These are phyloP conservation scores for Pollenia labialis DNA, from an alignment of 2,888 invertebrate species.

Conservation along the genomic window DNA sequence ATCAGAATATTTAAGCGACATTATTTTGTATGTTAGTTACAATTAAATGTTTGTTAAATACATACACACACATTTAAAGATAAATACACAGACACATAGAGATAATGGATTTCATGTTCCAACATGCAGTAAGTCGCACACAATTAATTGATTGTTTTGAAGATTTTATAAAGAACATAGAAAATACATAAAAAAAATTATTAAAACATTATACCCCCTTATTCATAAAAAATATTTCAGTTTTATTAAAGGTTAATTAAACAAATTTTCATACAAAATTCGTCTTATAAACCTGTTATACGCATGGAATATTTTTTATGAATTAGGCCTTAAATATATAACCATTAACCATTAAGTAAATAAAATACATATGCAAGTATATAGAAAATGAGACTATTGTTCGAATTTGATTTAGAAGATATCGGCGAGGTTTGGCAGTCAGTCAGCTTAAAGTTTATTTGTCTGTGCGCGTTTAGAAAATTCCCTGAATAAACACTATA, in stretches of 20 bases:
- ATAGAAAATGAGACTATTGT: constrained; percentile 33
- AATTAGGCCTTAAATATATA: constrained; percentile 36
- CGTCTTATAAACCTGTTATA: too few species aligned
- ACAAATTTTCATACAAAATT: too few species aligned
- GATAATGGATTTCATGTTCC: constrained; percentile 42
- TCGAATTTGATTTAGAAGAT: too few species aligned
- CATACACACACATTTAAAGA: constrained; percentile 15
- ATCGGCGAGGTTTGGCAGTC: too few species aligned
- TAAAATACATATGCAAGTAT: neutral
- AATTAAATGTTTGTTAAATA: constrained; percentile 25
- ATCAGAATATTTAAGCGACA: constrained; percentile 41
- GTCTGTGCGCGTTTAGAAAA: too few species aligned
- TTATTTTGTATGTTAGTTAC: constrained; percentile 14
- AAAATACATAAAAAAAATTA: constrained; percentile 53
- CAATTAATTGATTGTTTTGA: constrained; percentile 6
- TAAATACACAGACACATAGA: constrained; percentile 28
- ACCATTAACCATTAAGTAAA: constrained; percentile 51
- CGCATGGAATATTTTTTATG: too few species aligned
- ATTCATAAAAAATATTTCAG: too few species aligned
- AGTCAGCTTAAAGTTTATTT: too few species aligned
- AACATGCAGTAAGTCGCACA: constrained; percentile 34
- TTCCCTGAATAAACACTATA: too few species aligned
- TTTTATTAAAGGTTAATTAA: too few species aligned
- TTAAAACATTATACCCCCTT: constrained; percentile 15
- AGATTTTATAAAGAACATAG: constrained; percentile 39